Evolutionary conservation across 2,797 vertebrate species (phyloP).

Genomic region (Echiichthys vipera): DNA sequence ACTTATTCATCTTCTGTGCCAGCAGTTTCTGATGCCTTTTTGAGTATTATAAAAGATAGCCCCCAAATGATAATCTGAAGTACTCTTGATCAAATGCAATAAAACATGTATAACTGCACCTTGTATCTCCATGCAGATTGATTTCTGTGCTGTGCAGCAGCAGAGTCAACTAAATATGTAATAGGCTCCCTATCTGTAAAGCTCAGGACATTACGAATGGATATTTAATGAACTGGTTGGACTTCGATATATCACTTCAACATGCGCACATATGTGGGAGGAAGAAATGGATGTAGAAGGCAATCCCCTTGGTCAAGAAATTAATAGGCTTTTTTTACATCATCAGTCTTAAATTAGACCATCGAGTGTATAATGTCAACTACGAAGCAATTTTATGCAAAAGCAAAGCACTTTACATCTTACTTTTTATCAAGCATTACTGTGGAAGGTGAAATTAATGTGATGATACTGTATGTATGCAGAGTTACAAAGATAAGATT

Average conservation of each 20-base stretch:
- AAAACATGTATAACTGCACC: conserved; percentile 49
- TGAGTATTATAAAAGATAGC: conserved; percentile 29
- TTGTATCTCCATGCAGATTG: conserved; percentile 45
- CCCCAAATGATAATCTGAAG: conserved; percentile 50
- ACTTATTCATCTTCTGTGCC: conserved; percentile 40
- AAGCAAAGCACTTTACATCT: conserved; percentile 31
- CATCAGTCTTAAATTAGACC: conserved; percentile 56
- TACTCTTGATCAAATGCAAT: conserved; percentile 53
- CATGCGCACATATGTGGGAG: conserved; percentile 54
- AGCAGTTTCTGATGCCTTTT: conserved; percentile 42
- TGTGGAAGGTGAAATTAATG: conserved; percentile 29
- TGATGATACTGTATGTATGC: not conserved
- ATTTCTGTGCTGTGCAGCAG: conserved; percentile 52
- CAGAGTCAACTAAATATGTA: conserved; percentile 69
- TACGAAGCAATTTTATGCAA: conserved; percentile 17
- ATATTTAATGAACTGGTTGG: conserved; percentile 74
- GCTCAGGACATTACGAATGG: conserved; percentile 74
- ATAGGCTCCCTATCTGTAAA: conserved; percentile 62
- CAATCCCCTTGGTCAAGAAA: conserved; percentile 55
- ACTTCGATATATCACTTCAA: conserved; percentile 65
- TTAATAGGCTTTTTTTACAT: conserved; percentile 47
- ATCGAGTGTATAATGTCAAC: conserved; percentile 19
- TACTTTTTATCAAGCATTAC: conserved; percentile 28
- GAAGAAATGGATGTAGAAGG: conserved; percentile 40
- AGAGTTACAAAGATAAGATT: conserved; percentile 43